phyloP scores from a whole-genome alignment of 2,113 vertebrate species.

The Podarcis cretensis region DNA sequence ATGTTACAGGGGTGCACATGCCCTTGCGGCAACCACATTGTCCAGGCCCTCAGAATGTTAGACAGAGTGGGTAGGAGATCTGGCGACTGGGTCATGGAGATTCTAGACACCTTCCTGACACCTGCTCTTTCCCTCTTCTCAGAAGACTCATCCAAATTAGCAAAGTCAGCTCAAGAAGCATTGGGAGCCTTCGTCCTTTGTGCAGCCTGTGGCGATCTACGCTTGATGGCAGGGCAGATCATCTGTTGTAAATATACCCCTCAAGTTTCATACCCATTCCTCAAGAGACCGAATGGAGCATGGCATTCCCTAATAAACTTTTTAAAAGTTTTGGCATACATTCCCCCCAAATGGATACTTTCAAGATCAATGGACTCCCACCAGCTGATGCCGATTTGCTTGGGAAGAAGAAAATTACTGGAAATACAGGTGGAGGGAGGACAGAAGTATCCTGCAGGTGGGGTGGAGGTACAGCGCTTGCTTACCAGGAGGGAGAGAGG shows the following conservation, averaged over 20 bases:
- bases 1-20: no score
- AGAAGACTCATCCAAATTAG: conserved; percentile 18
- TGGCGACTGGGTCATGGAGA: not conserved
- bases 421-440: not conserved
- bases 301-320: not conserved
- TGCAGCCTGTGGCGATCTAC: not conserved
- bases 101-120: not conserved
- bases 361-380: not conserved
- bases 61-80: not conserved
- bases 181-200: conserved; percentile 27
- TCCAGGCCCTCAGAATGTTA: not conserved
- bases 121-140: not conserved
- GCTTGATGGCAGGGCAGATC: not conserved
- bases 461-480: no score
- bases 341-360: not conserved
- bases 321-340: not conserved
- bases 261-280: not conserved
- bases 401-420: no score
- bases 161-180: not conserved
- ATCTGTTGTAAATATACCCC: not conserved
- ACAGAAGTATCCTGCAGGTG: no score
- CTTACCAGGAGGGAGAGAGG: no score
- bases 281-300: not conserved
- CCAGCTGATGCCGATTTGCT: not conserved
- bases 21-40: not conserved